Evolutionary conservation across 1,140 invertebrate genomes (phyloP).

Genomic region (Meloidogyne hapla): DNA sequence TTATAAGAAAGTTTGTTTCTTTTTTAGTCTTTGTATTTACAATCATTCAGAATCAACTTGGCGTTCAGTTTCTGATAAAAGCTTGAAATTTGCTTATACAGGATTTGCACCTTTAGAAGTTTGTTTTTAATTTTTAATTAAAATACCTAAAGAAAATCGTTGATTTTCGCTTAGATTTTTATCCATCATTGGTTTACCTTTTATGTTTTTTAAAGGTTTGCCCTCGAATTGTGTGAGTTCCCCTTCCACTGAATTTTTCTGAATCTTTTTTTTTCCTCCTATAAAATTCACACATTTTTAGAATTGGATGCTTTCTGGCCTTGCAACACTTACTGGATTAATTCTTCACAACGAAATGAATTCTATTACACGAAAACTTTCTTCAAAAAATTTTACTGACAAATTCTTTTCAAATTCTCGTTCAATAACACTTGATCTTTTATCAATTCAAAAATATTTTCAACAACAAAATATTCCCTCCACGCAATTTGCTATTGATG

Average conservation of each 20-base stretch:
- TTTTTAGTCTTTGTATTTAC: slow-evolving; percentile 38
- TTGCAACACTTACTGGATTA: background rate
- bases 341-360: background rate
- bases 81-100: slow-evolving; percentile 11
- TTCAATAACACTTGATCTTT: background rate
- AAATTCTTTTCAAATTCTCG: background rate
- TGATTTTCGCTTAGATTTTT: too few relatives aligned
- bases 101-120: slow-evolving; percentile 17
- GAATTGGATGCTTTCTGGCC: slow-evolving; percentile 24
- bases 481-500: background rate
- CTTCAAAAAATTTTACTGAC: background rate
- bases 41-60: slow-evolving; percentile 16
- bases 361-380: background rate
- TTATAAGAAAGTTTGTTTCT: slow-evolving; percentile 14
- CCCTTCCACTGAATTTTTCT: too few relatives aligned
- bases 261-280: too few relatives aligned
- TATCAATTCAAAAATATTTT: background rate
- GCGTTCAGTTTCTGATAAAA: slow-evolving; percentile 2
- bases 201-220: too few relatives aligned
- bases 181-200: too few relatives aligned
- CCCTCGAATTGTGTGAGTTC: too few relatives aligned
- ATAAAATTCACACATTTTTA: background rate
- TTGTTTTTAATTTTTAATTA: background rate
- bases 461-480: background rate
- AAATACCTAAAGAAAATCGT: too few relatives aligned